phyloP scores from a whole-genome alignment of 2,888 invertebrate species.

The Oxycera nigricornis region DNA sequence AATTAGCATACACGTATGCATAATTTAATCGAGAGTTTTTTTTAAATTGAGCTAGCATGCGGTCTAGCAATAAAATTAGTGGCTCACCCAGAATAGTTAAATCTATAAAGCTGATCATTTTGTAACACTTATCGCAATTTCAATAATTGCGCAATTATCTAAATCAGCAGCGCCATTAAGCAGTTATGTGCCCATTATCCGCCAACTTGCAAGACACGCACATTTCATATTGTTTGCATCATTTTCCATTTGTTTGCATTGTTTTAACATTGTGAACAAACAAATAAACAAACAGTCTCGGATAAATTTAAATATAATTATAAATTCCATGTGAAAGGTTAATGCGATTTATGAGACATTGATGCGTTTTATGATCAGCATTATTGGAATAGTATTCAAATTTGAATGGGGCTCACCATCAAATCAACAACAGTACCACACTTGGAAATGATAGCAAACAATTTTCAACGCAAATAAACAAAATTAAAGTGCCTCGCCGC shows the following conservation, averaged over 20 bases:
- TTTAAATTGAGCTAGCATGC: too few relatives aligned
- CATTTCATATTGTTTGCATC: not conserved
- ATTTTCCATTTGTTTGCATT: not conserved
- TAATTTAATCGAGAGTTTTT: too few relatives aligned
- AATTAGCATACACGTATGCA: too few relatives aligned
- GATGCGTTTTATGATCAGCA: not conserved
- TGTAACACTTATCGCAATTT: slow-evolving; percentile 15
- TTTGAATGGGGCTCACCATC: not conserved
- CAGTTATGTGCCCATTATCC: slow-evolving; percentile 22
- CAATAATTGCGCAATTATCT: slow-evolving; percentile 30
- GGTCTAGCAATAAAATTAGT: too few relatives aligned
- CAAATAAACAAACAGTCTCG: not conserved
- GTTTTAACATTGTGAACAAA: not conserved
- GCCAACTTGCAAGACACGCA: slow-evolving; percentile 8
- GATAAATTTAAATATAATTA: not conserved
- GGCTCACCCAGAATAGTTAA: too few relatives aligned
- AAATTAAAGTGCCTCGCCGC: not conserved
- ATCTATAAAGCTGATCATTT: slow-evolving; percentile 11
- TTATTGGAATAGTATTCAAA: not conserved
- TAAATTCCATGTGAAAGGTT: not conserved
- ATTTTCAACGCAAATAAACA: not conserved
- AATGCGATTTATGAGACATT: not conserved
- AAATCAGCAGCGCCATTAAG: not conserved
- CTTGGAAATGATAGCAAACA: not conserved
- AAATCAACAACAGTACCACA: not conserved